Conservation (phyloP, 1,140 invertebrate genomes). For the Drosophila nebulosa region DNA sequence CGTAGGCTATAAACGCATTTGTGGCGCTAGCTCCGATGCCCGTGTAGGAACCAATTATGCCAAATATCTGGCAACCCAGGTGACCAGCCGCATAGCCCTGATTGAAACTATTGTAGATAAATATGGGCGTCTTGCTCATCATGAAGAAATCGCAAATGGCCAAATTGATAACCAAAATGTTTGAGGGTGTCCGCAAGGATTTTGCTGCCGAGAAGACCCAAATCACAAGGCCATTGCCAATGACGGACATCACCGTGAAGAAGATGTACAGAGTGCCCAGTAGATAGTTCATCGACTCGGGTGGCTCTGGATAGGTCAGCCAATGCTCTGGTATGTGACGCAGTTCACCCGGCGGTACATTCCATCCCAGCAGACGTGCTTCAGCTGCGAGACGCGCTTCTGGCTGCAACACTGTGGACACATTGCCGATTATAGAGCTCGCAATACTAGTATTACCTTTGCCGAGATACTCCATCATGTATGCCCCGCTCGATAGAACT, state of each 20-base stretch:
- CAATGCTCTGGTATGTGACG: slow-evolving; percentile 91
- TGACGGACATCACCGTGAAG: slow-evolving; percentile 88
- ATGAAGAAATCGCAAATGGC: slow-evolving; percentile 94
- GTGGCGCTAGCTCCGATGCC: slow-evolving; percentile 91
- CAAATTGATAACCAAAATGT: slow-evolving; percentile 93
- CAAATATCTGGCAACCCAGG: slow-evolving; percentile 90
- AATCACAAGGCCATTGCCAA: slow-evolving; percentile 94
- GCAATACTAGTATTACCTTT: slow-evolving; percentile 3
- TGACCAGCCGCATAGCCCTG: slow-evolving; percentile 88
- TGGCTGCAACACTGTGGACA: slow-evolving; percentile 59
- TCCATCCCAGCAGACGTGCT: slow-evolving; percentile 87
- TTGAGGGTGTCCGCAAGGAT: slow-evolving; percentile 92
- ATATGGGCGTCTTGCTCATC: slow-evolving; percentile 90
- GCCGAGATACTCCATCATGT: slow-evolving; percentile 41
- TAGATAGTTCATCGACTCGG: slow-evolving; percentile 91
- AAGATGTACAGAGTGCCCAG: slow-evolving; percentile 91
- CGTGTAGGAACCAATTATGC: slow-evolving; percentile 88
- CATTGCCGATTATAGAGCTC: slow-evolving; percentile 45
- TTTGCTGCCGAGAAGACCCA: slow-evolving; percentile 92
- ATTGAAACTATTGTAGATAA: slow-evolving; percentile 87
- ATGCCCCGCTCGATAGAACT: neutral
- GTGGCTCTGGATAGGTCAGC: slow-evolving; percentile 89
- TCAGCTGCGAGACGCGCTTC: slow-evolving; percentile 65
- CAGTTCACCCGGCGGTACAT: slow-evolving; percentile 88
- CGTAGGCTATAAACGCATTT: slow-evolving; percentile 83